Percentiles rank a stretch among this genome's conserved stretches.
Conservation (phyloP, 64 coral and sea anemone genomes). For the Platygyra sinensis region DNA sequence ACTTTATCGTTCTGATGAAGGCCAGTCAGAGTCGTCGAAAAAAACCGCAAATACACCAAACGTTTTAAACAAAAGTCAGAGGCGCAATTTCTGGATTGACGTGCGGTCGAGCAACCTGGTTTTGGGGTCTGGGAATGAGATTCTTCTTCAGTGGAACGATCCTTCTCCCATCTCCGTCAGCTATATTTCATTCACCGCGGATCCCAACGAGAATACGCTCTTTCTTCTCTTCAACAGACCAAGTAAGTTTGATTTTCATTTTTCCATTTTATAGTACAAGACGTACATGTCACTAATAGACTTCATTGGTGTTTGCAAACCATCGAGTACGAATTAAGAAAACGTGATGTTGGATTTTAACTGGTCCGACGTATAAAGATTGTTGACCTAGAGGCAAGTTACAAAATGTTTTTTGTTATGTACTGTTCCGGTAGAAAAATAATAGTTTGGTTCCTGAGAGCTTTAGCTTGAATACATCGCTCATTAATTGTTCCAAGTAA, state of each 20-base stretch:
- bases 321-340: too few relatives aligned
- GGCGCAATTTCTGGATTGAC: constrained; percentile 71
- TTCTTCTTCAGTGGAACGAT: constrained; percentile 62
- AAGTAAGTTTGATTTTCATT: background rate
- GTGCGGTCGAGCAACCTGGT: constrained; percentile 78
- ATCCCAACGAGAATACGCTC: background rate
- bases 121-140: constrained; percentile 62
- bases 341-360: too few relatives aligned
- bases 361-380: too few relatives aligned
- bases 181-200: constrained; percentile 64
- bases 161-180: constrained; percentile 45
- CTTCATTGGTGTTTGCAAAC: too few relatives aligned
- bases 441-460: too few relatives aligned
- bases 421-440: too few relatives aligned
- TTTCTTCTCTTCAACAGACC: constrained; percentile 64
- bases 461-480: too few relatives aligned
- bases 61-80: background rate
- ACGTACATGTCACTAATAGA: too few relatives aligned
- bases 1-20: constrained; percentile 19
- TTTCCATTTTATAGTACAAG: too few relatives aligned
- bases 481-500: too few relatives aligned
- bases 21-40: background rate
- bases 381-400: too few relatives aligned
- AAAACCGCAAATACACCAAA: background rate
- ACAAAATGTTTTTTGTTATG: too few relatives aligned